phyloP scores from a whole-genome alignment of 2,888 invertebrate species.

The Athalia rosae region DNA sequence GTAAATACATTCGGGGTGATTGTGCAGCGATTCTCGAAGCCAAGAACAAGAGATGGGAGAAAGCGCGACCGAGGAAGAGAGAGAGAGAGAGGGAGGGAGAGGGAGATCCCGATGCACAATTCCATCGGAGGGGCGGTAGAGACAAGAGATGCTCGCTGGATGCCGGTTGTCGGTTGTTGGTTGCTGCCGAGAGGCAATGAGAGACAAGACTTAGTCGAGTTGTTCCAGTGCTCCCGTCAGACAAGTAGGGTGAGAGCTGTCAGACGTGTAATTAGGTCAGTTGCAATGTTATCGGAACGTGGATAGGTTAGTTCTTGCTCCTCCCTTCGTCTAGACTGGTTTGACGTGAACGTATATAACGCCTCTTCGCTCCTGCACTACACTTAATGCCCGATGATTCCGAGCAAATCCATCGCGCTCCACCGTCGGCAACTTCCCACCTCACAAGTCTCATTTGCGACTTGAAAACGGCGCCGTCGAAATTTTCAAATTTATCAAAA shows the following conservation, averaged over 20 bases:
- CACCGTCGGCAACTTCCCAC: background rate
- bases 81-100: background rate
- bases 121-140: too few relatives aligned
- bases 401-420: background rate
- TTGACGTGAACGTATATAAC: background rate
- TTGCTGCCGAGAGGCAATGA: background rate
- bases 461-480: too few relatives aligned
- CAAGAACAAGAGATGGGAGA: conserved; percentile 16
- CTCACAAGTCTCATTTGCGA: background rate
- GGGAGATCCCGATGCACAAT: too few relatives aligned
- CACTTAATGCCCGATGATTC: background rate
- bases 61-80: background rate
- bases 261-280: conserved; percentile 61
- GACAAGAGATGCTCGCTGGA: too few relatives aligned
- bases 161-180: too few relatives aligned
- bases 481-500: too few relatives aligned
- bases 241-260: conserved; percentile 39
- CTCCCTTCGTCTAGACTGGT: conserved; percentile 26
- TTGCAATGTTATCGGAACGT: conserved; percentile 57
- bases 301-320: conserved; percentile 12
- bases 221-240: conserved; percentile 38
- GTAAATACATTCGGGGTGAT: background rate
- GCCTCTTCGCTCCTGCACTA: background rate
- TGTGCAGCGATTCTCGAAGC: background rate
- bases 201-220: background rate